Evolutionary conservation across 1,140 invertebrate species (phyloP).

Genomic region (Drosophila tsacasi): DNA sequence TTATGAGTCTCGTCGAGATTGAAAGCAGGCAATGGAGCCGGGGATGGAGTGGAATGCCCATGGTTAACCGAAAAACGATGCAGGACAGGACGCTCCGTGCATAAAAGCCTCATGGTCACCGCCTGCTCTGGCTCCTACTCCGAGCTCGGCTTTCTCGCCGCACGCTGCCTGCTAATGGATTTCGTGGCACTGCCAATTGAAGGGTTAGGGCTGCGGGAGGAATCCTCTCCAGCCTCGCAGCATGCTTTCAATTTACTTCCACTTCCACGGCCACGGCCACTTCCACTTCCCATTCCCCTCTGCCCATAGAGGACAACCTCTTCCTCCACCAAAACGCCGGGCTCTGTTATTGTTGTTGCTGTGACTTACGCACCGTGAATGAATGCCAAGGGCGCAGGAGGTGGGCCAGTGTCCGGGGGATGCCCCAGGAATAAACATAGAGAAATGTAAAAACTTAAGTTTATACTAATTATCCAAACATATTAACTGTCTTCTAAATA

Average conservation of each 20-base stretch:
- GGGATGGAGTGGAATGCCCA: constrained; percentile 72
- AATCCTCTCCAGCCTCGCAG: constrained; percentile 56
- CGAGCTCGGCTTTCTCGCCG: constrained; percentile 48
- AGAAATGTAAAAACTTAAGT: neutral
- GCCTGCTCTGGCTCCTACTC: constrained; percentile 25
- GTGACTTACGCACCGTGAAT: constrained; percentile 82
- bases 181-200: constrained; percentile 62
- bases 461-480: neutral
- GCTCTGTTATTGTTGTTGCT: constrained; percentile 59
- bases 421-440: constrained; percentile 18
- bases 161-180: constrained; percentile 81
- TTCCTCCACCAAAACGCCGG: constrained; percentile 47
- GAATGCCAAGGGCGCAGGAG: constrained; percentile 52
- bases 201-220: constrained; percentile 70
- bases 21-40: constrained; percentile 50
- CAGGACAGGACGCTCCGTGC: constrained; percentile 80
- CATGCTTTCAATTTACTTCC: constrained; percentile 82
- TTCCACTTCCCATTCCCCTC: neutral
- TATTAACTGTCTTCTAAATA: neutral
- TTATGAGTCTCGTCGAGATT: constrained; percentile 84
- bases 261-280: constrained; percentile 27
- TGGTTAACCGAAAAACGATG: constrained; percentile 82
- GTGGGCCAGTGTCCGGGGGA: constrained; percentile 27
- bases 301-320: neutral
- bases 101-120: constrained; percentile 78